Evolutionary conservation across 2,888 invertebrate species (phyloP).

Genomic region (Beris morrisii): DNA sequence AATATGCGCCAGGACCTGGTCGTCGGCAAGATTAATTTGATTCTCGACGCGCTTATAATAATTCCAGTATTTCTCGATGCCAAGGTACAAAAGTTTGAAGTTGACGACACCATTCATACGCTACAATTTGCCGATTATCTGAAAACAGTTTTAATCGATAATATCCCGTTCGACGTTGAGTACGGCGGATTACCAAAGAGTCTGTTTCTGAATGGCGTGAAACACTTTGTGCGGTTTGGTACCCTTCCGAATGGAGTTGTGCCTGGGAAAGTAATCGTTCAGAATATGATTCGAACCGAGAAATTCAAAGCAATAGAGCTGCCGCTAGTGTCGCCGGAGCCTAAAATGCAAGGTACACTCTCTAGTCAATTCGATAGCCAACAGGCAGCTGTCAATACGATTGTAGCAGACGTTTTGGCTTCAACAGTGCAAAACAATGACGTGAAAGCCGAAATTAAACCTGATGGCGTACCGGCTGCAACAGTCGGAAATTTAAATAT

Average conservation of each 20-base stretch:
- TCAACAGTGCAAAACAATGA: not conserved
- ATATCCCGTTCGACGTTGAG: slow-evolving; percentile 74
- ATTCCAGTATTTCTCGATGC: slow-evolving; percentile 82
- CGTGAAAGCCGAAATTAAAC: slow-evolving; percentile 49
- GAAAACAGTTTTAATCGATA: slow-evolving; percentile 76
- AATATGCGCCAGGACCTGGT: slow-evolving; percentile 79
- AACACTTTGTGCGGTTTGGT: slow-evolving; percentile 80
- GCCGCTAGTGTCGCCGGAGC: slow-evolving; percentile 7
- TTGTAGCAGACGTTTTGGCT: too few relatives aligned
- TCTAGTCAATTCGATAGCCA: slow-evolving; percentile 26
- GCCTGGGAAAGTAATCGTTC: slow-evolving; percentile 70
- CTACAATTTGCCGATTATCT: slow-evolving; percentile 80
- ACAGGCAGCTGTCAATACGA: slow-evolving; percentile 26
- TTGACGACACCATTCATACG: slow-evolving; percentile 72
- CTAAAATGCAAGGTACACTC: not conserved
- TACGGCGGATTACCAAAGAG: slow-evolving; percentile 85
- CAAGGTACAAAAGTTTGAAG: slow-evolving; percentile 76
- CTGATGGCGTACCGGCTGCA: slow-evolving; percentile 66
- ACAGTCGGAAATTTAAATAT: slow-evolving; percentile 65
- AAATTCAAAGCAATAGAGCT: slow-evolving; percentile 37
- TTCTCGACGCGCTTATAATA: slow-evolving; percentile 77
- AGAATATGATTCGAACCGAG: slow-evolving; percentile 70
- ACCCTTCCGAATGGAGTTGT: slow-evolving; percentile 72
- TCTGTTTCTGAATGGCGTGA: slow-evolving; percentile 70
- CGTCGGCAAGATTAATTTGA: slow-evolving; percentile 80